These are phyloP conservation scores for Anthopleura sola DNA, from an alignment of 64 coral and sea anemone species.

Conservation along the genomic window DNA sequence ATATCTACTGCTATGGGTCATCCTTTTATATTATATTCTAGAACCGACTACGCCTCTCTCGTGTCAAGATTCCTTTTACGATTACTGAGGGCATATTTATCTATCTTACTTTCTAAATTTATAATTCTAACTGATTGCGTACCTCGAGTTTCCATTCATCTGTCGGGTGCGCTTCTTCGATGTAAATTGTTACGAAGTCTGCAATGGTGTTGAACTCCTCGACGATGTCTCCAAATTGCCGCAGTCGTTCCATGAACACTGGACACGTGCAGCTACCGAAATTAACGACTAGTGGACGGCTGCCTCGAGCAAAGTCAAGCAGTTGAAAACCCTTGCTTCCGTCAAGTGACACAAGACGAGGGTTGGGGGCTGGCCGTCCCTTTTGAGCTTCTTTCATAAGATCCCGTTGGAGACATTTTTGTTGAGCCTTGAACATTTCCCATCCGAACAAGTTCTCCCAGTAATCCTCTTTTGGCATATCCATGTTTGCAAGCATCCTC, in stretches of 20 bases:
- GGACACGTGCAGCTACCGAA: slow-evolving; percentile 88
- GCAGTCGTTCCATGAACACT: slow-evolving; percentile 49
- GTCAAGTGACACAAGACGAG: slow-evolving; percentile 36
- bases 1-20: not conserved
- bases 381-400: slow-evolving; percentile 36
- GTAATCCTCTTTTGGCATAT: slow-evolving; percentile 49
- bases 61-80: not conserved
- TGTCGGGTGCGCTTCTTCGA: slow-evolving; percentile 69
- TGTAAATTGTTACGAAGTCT: slow-evolving; percentile 73
- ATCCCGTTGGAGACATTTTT: slow-evolving; percentile 38
- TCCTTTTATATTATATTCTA: not conserved
- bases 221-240: slow-evolving; percentile 46
- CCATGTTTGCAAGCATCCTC: slow-evolving; percentile 36
- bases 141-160: slow-evolving; percentile 82
- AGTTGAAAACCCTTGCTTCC: slow-evolving; percentile 34
- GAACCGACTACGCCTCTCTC: not conserved
- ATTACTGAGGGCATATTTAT: not conserved
- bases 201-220: slow-evolving; percentile 55
- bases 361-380: slow-evolving; percentile 46
- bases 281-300: slow-evolving; percentile 60
- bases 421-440: slow-evolving; percentile 52
- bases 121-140: not conserved
- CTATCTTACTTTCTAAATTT: not conserved
- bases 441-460: slow-evolving; percentile 57
- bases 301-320: slow-evolving; percentile 31